A percentile compares a stretch with the other conserved stretches of the same genome.
Evolutionary conservation across 2,113 vertebrate species (phyloP).

Genomic region (Chloroceryle aenea): DNA sequence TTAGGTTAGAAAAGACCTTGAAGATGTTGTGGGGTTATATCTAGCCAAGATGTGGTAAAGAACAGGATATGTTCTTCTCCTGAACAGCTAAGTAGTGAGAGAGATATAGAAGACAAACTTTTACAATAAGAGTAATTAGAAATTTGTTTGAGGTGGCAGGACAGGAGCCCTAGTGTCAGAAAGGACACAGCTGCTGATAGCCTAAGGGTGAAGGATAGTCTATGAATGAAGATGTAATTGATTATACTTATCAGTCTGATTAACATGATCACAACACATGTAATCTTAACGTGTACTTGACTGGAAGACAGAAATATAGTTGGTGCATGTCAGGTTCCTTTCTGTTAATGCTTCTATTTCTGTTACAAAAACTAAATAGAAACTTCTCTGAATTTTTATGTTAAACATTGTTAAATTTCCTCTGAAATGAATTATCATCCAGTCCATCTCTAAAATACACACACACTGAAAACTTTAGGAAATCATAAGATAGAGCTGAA

Average conservation of each 20-base stretch:
- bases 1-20: not conserved
- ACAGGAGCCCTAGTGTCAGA: not conserved
- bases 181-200: not conserved
- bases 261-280: not conserved
- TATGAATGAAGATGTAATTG: not conserved
- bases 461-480: not conserved
- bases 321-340: not conserved
- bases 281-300: not conserved
- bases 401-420: not conserved
- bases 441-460: not conserved
- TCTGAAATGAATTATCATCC: not conserved
- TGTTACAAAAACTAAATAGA: not conserved
- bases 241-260: not conserved
- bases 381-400: not conserved
- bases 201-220: not conserved
- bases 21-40: not conserved
- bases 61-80: not conserved
- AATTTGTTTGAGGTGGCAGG: not conserved
- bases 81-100: not conserved
- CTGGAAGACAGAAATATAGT: not conserved
- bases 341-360: not conserved
- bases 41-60: not conserved
- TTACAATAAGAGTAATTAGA: not conserved
- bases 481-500: not conserved
- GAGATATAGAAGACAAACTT: not conserved